Conservation (phyloP, 1,140 invertebrate genomes). For the Drosophila oshimai region DNA sequence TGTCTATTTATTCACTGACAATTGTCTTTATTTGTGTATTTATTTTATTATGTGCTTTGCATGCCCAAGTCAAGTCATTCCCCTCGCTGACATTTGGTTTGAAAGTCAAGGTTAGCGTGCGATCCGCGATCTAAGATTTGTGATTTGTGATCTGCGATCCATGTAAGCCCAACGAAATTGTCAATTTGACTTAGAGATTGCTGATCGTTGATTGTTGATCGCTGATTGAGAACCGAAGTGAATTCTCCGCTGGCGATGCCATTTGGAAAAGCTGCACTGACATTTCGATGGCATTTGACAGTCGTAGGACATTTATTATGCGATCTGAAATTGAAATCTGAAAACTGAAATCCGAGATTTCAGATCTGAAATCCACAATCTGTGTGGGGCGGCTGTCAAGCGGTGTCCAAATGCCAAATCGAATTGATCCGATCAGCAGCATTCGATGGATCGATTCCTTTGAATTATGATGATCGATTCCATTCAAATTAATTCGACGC, state of each 20-base stretch:
- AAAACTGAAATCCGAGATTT: background rate
- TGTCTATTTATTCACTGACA: constrained; percentile 28
- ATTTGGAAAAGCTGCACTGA: constrained; percentile 40
- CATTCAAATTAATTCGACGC: background rate
- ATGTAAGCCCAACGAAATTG: constrained; percentile 24
- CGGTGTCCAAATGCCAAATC: constrained; percentile 1
- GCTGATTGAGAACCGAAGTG: constrained; percentile 22
- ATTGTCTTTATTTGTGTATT: constrained; percentile 40
- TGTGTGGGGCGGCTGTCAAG: constrained; percentile 12
- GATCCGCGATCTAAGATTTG: too few species aligned
- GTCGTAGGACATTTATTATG: constrained; percentile 67
- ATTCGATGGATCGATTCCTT: background rate
- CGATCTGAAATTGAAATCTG: constrained; percentile 7
- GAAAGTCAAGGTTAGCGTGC: constrained; percentile 59
- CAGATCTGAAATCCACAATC: constrained; percentile 7
- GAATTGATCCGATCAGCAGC: background rate
- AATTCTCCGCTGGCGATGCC: constrained; percentile 20
- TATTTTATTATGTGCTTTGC: constrained; percentile 23
- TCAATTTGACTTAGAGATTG: constrained; percentile 34
- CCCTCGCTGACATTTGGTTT: constrained; percentile 23
- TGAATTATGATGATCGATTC: constrained; percentile 20
- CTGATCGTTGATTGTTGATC: constrained; percentile 10
- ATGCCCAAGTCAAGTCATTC: constrained; percentile 55
- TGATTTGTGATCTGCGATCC: too few species aligned
- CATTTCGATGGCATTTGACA: constrained; percentile 69